A percentile compares a stretch with the other conserved stretches of the same genome.
These are phyloP conservation scores for Volucella bombylans DNA, from an alignment of 2,888 invertebrate genomes.

Conservation along the genomic window DNA sequence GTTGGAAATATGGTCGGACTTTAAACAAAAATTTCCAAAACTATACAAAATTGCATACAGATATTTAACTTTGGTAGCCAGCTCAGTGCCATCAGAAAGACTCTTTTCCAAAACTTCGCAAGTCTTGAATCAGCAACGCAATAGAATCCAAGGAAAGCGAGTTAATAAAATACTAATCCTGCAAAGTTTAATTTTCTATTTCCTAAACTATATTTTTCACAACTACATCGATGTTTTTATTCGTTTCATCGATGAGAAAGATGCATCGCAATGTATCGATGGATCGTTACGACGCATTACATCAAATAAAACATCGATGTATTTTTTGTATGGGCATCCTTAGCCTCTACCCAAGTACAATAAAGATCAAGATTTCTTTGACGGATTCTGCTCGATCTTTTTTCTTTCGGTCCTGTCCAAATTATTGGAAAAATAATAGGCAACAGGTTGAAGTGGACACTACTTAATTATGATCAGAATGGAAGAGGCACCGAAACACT, in stretches of 20 bases:
- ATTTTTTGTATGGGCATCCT: no score
- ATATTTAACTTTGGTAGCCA: conserved; percentile 17
- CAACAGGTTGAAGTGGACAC: no score
- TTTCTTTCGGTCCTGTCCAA: no score
- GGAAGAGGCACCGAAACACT: no score
- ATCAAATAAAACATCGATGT: no score
- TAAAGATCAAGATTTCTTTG: no score
- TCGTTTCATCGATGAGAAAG: not conserved
- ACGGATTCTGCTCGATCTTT: no score
- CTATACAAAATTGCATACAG: conserved; percentile 37
- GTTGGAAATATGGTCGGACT: conserved; percentile 51
- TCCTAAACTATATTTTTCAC: not conserved
- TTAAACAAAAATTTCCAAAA: conserved; percentile 51
- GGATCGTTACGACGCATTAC: no score
- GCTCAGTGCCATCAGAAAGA: conserved; percentile 9
- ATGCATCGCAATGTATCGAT: not conserved
- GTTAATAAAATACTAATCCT: conserved; percentile 12
- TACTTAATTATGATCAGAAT: no score
- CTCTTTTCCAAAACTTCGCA: conserved; percentile 3
- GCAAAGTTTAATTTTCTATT: not conserved
- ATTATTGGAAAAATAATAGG: no score
- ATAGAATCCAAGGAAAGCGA: not conserved
- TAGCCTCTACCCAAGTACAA: no score
- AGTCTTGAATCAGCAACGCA: not conserved
- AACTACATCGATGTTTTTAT: not conserved